Evolutionary conservation across 2,113 vertebrate genomes (phyloP).

Genomic region (Anguilla rostrata): DNA sequence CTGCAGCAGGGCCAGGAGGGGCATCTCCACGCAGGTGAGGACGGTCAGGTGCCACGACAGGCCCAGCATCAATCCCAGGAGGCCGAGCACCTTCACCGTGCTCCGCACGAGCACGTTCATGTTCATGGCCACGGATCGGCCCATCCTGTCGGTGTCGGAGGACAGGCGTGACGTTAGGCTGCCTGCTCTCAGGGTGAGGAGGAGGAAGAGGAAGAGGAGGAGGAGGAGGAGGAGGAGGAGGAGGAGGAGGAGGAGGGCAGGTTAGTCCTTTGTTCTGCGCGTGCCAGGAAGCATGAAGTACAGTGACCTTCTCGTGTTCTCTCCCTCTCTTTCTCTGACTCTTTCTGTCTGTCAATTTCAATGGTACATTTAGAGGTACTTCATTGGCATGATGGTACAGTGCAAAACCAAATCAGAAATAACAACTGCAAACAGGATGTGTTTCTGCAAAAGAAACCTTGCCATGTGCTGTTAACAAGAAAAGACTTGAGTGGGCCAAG

Average conservation of each 20-base stretch:
- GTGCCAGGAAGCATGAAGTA: not conserved
- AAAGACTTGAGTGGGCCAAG: no score
- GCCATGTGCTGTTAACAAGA: no score
- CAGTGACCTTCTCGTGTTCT: not conserved
- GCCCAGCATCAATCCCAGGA: constrained; percentile 72
- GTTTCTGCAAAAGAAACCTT: no score
- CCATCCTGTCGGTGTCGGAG: constrained; percentile 77
- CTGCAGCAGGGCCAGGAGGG: constrained; percentile 58
- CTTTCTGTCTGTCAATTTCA: no score
- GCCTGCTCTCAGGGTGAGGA: constrained; percentile 54
- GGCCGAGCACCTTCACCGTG: constrained; percentile 69
- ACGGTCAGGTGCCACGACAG: constrained; percentile 79
- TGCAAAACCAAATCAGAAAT: no score
- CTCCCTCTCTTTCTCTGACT: not conserved
- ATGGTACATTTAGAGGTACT: no score
- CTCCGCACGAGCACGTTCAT: constrained; percentile 73
- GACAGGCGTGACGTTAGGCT: constrained; percentile 73
- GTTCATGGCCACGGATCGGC: constrained; percentile 73
- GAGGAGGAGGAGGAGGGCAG: not conserved
- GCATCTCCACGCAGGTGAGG: constrained; percentile 74
- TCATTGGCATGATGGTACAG: no score
- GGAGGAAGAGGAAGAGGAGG: not conserved
- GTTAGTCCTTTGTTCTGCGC: not conserved
- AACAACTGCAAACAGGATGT: no score
- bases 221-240: no score